phyloP scores from a whole-genome alignment of 2,113 vertebrate species.

The Pongo abelii region DNA sequence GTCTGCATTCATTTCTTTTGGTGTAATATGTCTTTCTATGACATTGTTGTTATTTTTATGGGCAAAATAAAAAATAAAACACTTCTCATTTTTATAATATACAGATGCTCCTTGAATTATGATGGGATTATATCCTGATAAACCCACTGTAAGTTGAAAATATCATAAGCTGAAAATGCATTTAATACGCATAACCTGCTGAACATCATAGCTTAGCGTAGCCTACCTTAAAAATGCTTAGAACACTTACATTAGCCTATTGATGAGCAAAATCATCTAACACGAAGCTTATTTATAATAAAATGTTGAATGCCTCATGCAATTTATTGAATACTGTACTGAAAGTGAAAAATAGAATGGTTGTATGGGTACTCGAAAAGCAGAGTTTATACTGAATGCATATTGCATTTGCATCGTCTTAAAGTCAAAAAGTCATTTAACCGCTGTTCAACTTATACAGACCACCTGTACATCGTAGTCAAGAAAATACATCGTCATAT shows the following conservation, averaged over 20 bases:
- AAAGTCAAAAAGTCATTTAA: background rate
- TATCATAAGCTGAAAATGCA: background rate
- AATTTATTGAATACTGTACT: background rate
- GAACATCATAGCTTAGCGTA: background rate
- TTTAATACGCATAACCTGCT: background rate
- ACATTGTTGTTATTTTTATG: background rate
- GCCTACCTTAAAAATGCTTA: background rate
- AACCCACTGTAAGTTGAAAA: background rate
- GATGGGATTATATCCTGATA: background rate
- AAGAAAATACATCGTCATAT: background rate
- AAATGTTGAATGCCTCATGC: background rate
- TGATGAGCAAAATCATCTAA: background rate
- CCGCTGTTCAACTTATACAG: background rate
- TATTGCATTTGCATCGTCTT: background rate
- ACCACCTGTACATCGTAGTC: background rate
- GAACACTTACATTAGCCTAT: background rate
- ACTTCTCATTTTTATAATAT: background rate
- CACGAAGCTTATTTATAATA: background rate
- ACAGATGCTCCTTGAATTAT: background rate
- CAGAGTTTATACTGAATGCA: background rate
- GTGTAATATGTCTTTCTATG: background rate
- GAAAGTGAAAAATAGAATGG: background rate
- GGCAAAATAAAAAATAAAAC: background rate
- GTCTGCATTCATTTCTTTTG: background rate
- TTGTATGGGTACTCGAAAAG: background rate